These are phyloP conservation scores for Neoseiulus cucumeris DNA, from an alignment of 1,140 invertebrate genomes.

Conservation along the genomic window DNA sequence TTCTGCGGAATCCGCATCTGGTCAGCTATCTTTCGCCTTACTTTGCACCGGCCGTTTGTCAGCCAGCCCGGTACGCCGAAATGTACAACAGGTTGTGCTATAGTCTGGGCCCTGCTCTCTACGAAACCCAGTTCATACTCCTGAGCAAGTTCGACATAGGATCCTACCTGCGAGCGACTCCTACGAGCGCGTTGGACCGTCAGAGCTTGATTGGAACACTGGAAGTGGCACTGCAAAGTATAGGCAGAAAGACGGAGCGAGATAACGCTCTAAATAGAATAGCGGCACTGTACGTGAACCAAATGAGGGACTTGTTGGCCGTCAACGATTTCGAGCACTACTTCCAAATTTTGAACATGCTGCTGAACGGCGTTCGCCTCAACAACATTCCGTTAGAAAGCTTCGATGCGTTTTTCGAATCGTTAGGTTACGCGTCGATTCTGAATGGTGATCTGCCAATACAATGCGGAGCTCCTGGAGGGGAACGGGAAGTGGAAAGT, in stretches of 20 bases:
- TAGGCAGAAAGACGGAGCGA: neutral
- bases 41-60: neutral
- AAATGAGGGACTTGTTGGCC: neutral
- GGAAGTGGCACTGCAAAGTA: slow-evolving; percentile 6
- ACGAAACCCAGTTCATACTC: slow-evolving; percentile 3
- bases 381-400: neutral
- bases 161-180: slow-evolving; percentile 6
- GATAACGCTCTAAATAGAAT: neutral
- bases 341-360: slow-evolving; percentile 1
- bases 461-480: neutral
- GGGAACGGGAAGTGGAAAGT: neutral
- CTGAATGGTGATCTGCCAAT: neutral
- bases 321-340: slow-evolving; percentile 1
- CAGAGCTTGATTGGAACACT: slow-evolving; percentile 4
- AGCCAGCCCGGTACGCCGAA: neutral
- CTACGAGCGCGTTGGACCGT: slow-evolving; percentile 6
- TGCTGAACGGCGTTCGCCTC: neutral
- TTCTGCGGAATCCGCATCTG: slow-evolving; percentile 4
- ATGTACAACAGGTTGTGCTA: slow-evolving; percentile 9
- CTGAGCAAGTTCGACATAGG: slow-evolving; percentile 6
- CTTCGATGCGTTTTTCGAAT: neutral
- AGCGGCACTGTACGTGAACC: neutral
- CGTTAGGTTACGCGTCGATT: neutral
- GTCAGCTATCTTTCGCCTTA: slow-evolving; percentile 9
- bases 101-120: neutral